A percentile compares a stretch with the other conserved stretches of the same genome.
phyloP scores from a whole-genome alignment of 1,140 invertebrate species.

The Paracyclopina nana region DNA sequence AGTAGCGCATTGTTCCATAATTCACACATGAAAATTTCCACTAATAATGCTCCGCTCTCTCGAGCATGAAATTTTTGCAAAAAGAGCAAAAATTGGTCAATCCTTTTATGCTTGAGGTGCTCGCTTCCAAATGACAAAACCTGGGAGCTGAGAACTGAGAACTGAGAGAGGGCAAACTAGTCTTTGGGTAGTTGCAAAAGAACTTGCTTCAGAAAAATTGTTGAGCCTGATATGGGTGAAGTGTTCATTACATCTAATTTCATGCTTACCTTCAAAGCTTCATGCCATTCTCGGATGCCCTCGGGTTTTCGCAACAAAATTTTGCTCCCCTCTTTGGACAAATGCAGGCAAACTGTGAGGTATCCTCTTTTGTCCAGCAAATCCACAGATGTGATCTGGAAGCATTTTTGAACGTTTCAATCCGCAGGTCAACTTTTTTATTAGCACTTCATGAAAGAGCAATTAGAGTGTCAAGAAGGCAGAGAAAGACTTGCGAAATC shows the following conservation, averaged over 20 bases:
- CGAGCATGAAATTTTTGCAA: too few relatives aligned
- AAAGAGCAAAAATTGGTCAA: too few relatives aligned
- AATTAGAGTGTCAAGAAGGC: too few relatives aligned
- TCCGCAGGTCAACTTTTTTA: neutral
- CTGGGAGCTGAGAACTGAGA: neutral
- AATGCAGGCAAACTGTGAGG: neutral
- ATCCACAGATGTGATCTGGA: conserved; percentile 2
- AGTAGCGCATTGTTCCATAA: too few relatives aligned
- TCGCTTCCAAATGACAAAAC: too few relatives aligned
- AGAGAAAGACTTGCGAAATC: too few relatives aligned
- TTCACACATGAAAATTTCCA: too few relatives aligned
- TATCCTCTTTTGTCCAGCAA: conserved; percentile 10
- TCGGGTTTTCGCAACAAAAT: conserved; percentile 11
- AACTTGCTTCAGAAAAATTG: too few relatives aligned
- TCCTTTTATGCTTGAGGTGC: too few relatives aligned
- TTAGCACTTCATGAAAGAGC: neutral
- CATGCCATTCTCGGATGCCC: conserved; percentile 12
- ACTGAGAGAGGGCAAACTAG: neutral
- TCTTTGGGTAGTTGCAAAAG: neutral
- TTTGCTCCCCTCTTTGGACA: conserved; percentile 6
- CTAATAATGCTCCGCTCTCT: too few relatives aligned
- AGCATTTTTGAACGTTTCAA: neutral
- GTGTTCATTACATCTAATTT: neutral
- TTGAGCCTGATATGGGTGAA: too few relatives aligned
- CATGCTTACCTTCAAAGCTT: conserved; percentile 1